Conservation (phyloP, 2,797 vertebrate genomes). For the Chaetophractus vellerosus region DNA sequence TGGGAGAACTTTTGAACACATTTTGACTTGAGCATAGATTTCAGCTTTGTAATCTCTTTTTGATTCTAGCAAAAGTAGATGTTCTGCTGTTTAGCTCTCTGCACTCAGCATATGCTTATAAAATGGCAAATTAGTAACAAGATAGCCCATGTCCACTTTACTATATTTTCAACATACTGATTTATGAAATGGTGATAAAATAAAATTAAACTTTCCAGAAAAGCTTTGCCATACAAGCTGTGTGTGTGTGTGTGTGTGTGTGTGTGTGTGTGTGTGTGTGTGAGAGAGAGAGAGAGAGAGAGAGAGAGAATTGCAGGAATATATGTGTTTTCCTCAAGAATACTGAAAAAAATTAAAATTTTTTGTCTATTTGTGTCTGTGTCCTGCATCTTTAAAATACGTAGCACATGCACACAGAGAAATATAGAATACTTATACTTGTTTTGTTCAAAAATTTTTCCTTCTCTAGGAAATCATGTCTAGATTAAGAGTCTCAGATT, state of each 20-base stretch:
- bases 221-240: background rate
- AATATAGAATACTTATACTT: background rate
- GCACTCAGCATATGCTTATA: constrained; percentile 27
- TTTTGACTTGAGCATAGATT: constrained; percentile 37
- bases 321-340: background rate
- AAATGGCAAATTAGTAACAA: constrained; percentile 62
- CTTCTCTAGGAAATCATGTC: background rate
- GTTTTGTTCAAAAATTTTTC: background rate
- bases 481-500: background rate
- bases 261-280: background rate
- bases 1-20: background rate
- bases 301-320: background rate
- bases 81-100: constrained; percentile 43
- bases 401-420: background rate
- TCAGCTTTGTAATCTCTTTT: constrained; percentile 44
- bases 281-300: too few relatives aligned
- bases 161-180: background rate
- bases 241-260: background rate
- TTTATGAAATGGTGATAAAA: constrained; percentile 39
- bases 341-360: background rate
- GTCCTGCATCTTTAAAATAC: too few relatives aligned
- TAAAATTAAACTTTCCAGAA: background rate
- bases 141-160: background rate
- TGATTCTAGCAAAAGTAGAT: constrained; percentile 28
- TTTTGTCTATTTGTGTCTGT: too few relatives aligned